Evolutionary conservation across 1,140 invertebrate genomes (phyloP).

Genomic region (Drosophila quadrilineata): DNA sequence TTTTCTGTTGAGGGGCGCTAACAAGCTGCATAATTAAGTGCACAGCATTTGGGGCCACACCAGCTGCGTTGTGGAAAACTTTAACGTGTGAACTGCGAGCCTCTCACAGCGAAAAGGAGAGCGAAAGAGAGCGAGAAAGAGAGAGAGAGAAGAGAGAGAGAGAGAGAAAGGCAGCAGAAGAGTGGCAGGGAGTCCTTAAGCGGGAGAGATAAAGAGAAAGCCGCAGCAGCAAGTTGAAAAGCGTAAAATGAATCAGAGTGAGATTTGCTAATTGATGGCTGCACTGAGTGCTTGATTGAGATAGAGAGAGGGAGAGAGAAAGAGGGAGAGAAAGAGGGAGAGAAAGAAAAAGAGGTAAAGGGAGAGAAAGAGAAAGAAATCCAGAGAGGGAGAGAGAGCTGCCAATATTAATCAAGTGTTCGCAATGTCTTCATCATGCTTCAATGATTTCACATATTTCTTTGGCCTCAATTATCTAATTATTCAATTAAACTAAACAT

Average conservation of each 20-base stretch:
- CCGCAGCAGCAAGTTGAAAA: too few species aligned
- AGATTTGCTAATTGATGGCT: too few species aligned
- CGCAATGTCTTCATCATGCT: too few species aligned
- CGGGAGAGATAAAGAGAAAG: too few species aligned
- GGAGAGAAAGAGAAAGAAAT: neutral
- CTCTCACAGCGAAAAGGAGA: too few species aligned
- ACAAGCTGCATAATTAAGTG: constrained; percentile 37
- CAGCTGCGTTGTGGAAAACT: constrained; percentile 17
- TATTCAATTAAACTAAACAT: too few species aligned
- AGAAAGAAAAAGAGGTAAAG: neutral
- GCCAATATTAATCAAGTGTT: constrained; percentile 19
- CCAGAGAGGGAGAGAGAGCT: neutral
- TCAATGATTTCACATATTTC: too few species aligned
- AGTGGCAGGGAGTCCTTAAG: too few species aligned
- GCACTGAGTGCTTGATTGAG: too few species aligned
- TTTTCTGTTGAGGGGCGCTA: neutral
- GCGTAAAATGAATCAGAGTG: too few species aligned
- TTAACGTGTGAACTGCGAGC: constrained; percentile 10
- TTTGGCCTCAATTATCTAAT: too few species aligned
- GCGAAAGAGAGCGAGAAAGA: neutral
- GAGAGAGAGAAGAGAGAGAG: neutral
- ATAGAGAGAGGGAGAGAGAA: neutral
- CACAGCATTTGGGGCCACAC: constrained; percentile 25
- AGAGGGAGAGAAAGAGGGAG: neutral
- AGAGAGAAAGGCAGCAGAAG: too few species aligned